Conservation (phyloP, 1,140 invertebrate species). For the Aphaenogaster ashmeadi region DNA sequence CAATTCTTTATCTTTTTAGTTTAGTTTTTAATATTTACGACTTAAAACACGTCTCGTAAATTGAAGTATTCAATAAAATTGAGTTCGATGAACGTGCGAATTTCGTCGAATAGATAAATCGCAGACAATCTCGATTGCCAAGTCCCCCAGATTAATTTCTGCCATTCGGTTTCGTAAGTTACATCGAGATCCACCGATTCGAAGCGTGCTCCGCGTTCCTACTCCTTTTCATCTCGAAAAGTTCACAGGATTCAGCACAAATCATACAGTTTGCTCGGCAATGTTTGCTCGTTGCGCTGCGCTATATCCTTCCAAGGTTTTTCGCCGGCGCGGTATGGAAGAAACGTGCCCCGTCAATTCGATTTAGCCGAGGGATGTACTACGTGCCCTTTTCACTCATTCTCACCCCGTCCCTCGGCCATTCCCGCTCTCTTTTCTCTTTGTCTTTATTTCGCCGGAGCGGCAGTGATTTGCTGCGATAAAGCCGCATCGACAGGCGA, state of each 20-base stretch:
- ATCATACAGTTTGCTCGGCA: slow-evolving; percentile 47
- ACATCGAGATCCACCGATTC: slow-evolving; percentile 20
- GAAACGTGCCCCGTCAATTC: slow-evolving; percentile 69
- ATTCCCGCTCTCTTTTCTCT: slow-evolving; percentile 45
- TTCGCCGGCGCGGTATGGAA: slow-evolving; percentile 20
- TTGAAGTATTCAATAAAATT: slow-evolving; percentile 23
- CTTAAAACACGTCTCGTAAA: background rate
- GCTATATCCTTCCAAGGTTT: slow-evolving; percentile 19
- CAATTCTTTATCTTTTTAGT: background rate
- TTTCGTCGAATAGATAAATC: background rate
- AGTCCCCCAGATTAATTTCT: slow-evolving; percentile 22
- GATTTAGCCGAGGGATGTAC: slow-evolving; percentile 69
- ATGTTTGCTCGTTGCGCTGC: slow-evolving; percentile 39
- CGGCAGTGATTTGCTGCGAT: slow-evolving; percentile 83
- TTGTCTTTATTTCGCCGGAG: slow-evolving; percentile 74
- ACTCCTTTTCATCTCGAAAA: slow-evolving; percentile 24
- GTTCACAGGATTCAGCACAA: slow-evolving; percentile 37
- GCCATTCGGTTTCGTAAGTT: slow-evolving; percentile 33
- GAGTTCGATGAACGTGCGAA: background rate
- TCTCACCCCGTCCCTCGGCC: background rate
- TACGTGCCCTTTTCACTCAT: slow-evolving; percentile 71
- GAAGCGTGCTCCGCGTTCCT: slow-evolving; percentile 26
- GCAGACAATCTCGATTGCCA: background rate
- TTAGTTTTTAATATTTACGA: background rate
- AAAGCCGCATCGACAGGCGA: slow-evolving; percentile 83